Conservation (phyloP, 2,797 vertebrate species). For the Chromis chromis region DNA sequence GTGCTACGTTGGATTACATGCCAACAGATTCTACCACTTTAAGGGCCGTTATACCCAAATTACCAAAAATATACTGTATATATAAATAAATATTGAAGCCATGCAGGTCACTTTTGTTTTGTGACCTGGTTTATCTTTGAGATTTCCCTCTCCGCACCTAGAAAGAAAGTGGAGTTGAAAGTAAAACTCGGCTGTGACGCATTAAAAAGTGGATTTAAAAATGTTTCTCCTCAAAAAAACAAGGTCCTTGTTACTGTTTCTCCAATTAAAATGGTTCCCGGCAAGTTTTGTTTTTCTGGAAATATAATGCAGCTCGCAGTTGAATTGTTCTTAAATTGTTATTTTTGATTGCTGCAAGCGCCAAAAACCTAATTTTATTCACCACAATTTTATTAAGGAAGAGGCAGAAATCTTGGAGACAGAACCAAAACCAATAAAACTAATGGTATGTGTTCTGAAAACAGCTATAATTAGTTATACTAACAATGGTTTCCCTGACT, state of each 20-base stretch:
- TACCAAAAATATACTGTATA: neutral
- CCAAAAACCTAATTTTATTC: neutral
- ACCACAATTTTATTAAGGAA: neutral
- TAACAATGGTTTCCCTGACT: neutral
- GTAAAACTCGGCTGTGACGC: neutral
- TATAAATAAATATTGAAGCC: neutral
- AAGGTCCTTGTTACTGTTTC: neutral
- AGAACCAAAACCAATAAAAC: too few relatives aligned
- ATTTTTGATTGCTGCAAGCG: neutral
- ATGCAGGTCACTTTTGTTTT: neutral
- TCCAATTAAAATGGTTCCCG: slow-evolving; percentile 4
- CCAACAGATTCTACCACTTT: neutral
- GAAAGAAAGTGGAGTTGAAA: slow-evolving; percentile 4
- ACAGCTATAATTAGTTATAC: neutral
- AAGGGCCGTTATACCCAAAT: neutral
- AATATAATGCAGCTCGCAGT: neutral
- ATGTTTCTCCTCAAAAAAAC: neutral
- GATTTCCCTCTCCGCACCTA: neutral
- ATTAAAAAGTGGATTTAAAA: neutral
- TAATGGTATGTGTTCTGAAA: slow-evolving; percentile 4
- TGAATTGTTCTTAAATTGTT: neutral
- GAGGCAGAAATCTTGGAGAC: too few relatives aligned
- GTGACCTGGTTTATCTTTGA: neutral
- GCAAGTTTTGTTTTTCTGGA: slow-evolving; percentile 1
- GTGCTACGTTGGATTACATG: neutral